Evolutionary conservation across 2,888 invertebrate genomes (phyloP).

Genomic region (Leptinotarsa haldemani): DNA sequence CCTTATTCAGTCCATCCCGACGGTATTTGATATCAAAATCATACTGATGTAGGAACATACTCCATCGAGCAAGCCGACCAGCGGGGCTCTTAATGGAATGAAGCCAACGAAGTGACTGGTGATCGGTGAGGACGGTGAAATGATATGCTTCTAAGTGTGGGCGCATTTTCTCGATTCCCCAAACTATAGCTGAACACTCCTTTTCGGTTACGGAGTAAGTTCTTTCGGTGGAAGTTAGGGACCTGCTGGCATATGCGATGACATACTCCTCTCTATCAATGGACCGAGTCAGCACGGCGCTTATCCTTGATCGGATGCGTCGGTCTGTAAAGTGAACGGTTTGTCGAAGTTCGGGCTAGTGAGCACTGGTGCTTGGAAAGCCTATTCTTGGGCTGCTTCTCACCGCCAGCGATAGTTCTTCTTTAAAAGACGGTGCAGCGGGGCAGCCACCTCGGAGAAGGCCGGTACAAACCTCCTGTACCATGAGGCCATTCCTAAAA

Average conservation of each 20-base stretch:
- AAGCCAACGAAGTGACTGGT: constrained; percentile 66
- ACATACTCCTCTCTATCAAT: constrained; percentile 44
- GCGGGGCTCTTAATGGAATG: constrained; percentile 52
- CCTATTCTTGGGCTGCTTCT: background rate
- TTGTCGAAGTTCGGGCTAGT: background rate
- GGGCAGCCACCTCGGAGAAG: background rate
- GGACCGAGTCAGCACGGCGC: constrained; percentile 35
- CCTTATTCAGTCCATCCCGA: background rate
- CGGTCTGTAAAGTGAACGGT: background rate
- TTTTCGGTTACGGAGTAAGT: background rate
- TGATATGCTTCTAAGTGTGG: constrained; percentile 52
- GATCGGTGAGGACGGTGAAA: constrained; percentile 63
- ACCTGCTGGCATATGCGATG: constrained; percentile 51
- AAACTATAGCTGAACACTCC: constrained; percentile 41
- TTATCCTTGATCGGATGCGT: background rate
- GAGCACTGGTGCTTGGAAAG: background rate
- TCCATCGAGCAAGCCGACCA: constrained; percentile 63
- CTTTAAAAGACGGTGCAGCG: background rate
- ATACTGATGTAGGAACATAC: background rate
- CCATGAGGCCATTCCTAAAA: background rate
- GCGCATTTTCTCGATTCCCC: constrained; percentile 57
- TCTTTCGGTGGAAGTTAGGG: constrained; percentile 45
- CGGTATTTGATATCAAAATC: background rate
- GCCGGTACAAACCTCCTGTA: background rate
- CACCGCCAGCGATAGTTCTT: background rate